Base-by-base conservation (phyloP, 37 sponge, comb jelly and placozoan species). In the Ianthella basta region DNA sequence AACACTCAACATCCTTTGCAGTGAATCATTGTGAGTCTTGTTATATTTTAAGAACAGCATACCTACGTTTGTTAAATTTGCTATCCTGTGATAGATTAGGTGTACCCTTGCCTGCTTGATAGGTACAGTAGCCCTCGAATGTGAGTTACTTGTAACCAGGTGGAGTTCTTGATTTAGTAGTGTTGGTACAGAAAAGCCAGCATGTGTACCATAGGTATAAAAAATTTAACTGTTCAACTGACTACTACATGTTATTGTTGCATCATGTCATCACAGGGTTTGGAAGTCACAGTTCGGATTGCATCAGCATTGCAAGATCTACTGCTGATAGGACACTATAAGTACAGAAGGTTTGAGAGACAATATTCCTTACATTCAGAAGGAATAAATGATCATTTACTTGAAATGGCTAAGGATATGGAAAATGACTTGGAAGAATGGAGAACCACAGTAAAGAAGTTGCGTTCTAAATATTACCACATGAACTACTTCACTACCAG, bases 401-500 rank as follows among this genome's bases (percentile, higher is more conserved):
- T 65, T 15, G 34, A 65, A 2, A 36, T 44, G 30, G 86, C 80
- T n/a, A 81, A 69, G 40, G 29, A 68, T 3, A 86, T 92, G 89
- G 86, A 85, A 60, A 39, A 77, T 6, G 80, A 86, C 16, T 78
- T 92, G 39, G 54, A 79, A 10, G 54, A 72, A 34, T 92, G 86
- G 89, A 55, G 57, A 39, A 35, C 75, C 4, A 34, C 77, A 14
- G 73, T 92, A 6, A 20, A 75, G 4, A 54, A 79, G 16, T 19
- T 61, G 8, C 75, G 92, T 13, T 33, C 56, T 0, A 34, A 86
- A 6, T 86, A 59, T 59, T 88, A 92, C 79, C 80, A 78, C 37
- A 21, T 92, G 36, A 92, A 92, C 50, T 92, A 92, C 82, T 92
- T 59, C 64, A 92, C 92, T 15, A 84, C 89, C 29, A 84, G 15